phyloP scores from a whole-genome alignment of 2,113 vertebrate genomes.

The Ranitomeya imitator region DNA sequence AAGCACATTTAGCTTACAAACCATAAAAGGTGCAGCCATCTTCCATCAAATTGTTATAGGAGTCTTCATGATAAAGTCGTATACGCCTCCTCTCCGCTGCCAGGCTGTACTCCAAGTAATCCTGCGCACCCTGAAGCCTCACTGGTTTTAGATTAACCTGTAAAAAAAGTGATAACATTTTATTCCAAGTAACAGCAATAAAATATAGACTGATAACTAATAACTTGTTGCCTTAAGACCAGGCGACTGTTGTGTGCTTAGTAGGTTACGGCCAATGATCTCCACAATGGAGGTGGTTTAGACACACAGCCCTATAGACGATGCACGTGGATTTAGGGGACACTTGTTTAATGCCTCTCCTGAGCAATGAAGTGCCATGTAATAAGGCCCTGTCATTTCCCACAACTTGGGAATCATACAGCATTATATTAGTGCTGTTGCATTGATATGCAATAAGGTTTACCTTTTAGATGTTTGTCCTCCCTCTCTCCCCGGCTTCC shows the following conservation, averaged over 20 bases:
- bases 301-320: too few species aligned
- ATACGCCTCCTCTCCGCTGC: slow-evolving; percentile 77
- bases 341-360: too few species aligned
- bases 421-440: too few species aligned
- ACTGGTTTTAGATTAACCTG: slow-evolving; percentile 75
- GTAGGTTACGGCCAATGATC: not conserved
- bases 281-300: not conserved
- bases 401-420: too few species aligned
- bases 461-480: too few species aligned
- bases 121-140: slow-evolving; percentile 65
- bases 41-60: slow-evolving; percentile 72
- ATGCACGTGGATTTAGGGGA: too few species aligned
- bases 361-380: too few species aligned
- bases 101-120: slow-evolving; percentile 72
- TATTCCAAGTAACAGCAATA: not conserved
- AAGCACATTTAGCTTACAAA: slow-evolving; percentile 38
- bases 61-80: slow-evolving; percentile 69
- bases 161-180: not conserved
- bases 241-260: not conserved
- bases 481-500: too few species aligned
- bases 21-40: slow-evolving; percentile 65
- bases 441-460: too few species aligned
- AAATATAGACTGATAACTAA: not conserved
- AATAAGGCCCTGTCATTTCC: too few species aligned
- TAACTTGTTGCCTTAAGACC: not conserved